Percentiles rank a stretch among this genome's conserved stretches.
These are phyloP conservation scores for Oikopleura vanhoeffeni DNA, from an alignment of 23 tunicate genomes.

Conservation along the genomic window DNA sequence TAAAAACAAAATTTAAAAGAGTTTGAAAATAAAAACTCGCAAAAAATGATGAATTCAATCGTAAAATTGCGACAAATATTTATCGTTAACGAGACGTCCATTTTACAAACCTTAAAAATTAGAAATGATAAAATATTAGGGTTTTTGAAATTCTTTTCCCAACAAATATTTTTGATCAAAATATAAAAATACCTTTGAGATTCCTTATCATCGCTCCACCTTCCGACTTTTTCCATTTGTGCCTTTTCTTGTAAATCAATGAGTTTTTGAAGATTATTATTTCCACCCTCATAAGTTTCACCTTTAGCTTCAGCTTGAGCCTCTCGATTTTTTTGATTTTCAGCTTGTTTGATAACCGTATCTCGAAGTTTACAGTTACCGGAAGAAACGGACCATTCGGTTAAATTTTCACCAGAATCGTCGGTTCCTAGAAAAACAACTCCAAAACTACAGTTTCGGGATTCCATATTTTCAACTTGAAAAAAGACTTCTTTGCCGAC, in stretches of 20 bases:
- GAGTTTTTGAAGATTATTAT: not conserved
- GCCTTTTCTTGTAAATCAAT: not conserved
- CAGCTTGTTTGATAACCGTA: slow-evolving; percentile 25
- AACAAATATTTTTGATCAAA: too few species aligned
- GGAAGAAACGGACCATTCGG: slow-evolving; percentile 10
- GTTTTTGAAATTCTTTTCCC: too few species aligned
- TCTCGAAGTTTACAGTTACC: not conserved
- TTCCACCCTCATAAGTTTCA: not conserved
- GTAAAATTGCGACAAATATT: too few species aligned
- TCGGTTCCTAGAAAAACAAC: slow-evolving; percentile 64
- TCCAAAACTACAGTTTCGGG: slow-evolving; percentile 41
- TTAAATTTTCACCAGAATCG: slow-evolving; percentile 36
- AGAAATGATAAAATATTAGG: too few species aligned
- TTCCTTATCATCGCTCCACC: not conserved
- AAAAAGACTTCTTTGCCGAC: slow-evolving; percentile 69
- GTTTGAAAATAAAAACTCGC: too few species aligned
- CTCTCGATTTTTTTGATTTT: not conserved
- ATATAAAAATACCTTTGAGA: too few species aligned
- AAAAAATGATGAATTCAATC: too few species aligned
- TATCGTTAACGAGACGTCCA: too few species aligned
- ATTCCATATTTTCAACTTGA: slow-evolving; percentile 35
- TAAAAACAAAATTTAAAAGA: too few species aligned
- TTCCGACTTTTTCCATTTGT: not conserved
- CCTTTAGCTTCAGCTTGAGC: not conserved
- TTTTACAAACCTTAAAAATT: too few species aligned